Evolutionary conservation across 2,113 vertebrate genomes (phyloP), one percentile per base, ranked within the genome.

Genomic region (Amphiprion ocellaris): DNA sequence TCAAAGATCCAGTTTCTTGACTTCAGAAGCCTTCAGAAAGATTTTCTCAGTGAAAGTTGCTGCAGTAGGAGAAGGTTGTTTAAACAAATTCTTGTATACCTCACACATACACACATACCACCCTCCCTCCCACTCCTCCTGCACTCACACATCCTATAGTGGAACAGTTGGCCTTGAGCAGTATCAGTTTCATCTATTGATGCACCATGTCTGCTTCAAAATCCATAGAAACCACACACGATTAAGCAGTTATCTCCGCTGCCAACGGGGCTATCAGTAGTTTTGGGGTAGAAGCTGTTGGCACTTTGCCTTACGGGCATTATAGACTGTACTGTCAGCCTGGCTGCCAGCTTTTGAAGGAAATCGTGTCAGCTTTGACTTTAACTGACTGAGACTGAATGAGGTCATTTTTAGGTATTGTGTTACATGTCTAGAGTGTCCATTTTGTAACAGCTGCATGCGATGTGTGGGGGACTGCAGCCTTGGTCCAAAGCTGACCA

Each of bases 361-460:
- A 81, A 89, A 64, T 73, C 61, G 11, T 78, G 66, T 85, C 85
- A 90, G 73, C 85, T 90, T 82, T 87, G 77, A 87, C 69, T 87
- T 72, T 89, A 80, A 85, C 72, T 69, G 68, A 46, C 71, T 90
- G 37, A 77, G 77, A 91, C 69, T 63, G 86, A 89, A 87, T 86
- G 79, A 89, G 87, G 85, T 88, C 82, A 84, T 85, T 83, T 88
- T 82, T 65, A 58, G 80, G 73, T 85, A 69, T 92, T 85, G 74
- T 66, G 56, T 93, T 93, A 84, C 91, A 85, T 7, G 64, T 86
- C 78, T 84, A 68, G 65, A 89, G 79, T 87, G 79, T 93, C 87
- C 81, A 87, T 85, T 87, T 87, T 77, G 82, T 72, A 90, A 93
- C 92, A 93, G 92, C 92, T 92, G 90, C 90, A 81, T 87, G 70